Percentiles rank a stretch among this genome's conserved stretches.
Conservation (phyloP, 2,113 vertebrate genomes). For the Pelecanus crispus region DNA sequence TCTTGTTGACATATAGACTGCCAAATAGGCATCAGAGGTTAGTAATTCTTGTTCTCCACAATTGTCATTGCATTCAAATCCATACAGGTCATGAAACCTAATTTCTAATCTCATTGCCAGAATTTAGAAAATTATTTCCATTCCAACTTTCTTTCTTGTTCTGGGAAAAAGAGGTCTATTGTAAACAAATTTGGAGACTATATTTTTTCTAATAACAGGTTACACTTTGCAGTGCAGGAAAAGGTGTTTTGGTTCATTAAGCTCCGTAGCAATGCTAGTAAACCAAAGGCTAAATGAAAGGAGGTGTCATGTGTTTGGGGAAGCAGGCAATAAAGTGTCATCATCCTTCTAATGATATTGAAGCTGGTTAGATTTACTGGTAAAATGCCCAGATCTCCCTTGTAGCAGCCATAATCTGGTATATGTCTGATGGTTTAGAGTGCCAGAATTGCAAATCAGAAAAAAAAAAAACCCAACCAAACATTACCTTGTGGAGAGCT, state of each 20-base stretch:
- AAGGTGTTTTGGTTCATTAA: conserved; percentile 42
- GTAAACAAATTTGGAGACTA: background rate
- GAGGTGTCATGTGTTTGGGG: background rate
- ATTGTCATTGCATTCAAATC: background rate
- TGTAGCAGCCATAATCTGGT: background rate
- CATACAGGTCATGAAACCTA: background rate
- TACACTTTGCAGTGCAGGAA: background rate
- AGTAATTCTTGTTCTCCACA: background rate
- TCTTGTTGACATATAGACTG: background rate
- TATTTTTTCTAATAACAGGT: background rate
- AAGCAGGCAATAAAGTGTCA: conserved; percentile 37
- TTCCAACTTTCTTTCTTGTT: background rate
- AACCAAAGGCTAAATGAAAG: conserved; percentile 37
- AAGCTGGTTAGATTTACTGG: conserved; percentile 16
- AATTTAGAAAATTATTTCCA: background rate
- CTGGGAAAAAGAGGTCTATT: background rate
- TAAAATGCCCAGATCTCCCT: conserved; percentile 43
- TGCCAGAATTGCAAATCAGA: conserved; percentile 12
- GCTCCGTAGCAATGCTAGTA: conserved; percentile 12
- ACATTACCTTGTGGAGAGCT: background rate
- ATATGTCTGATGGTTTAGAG: background rate
- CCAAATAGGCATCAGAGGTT: background rate
- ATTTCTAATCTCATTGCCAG: background rate
- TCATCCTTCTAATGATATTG: conserved; percentile 38
- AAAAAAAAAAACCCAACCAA: background rate